Base-by-base conservation (phyloP, 2,888 invertebrate genomes). In the Lysandra coridon region DNA sequence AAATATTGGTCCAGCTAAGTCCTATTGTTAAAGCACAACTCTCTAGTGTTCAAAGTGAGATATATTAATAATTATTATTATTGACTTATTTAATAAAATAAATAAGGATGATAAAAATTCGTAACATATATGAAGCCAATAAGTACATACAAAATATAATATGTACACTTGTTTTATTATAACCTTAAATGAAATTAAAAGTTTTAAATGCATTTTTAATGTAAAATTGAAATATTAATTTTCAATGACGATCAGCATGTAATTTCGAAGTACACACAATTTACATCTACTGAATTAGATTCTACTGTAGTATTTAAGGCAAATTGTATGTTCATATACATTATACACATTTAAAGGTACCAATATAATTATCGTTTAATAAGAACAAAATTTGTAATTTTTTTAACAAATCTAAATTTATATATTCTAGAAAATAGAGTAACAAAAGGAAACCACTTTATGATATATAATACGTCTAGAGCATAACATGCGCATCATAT, bases 1-100 rank as follows among this genome's bases (percentile, higher is more conserved):
- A 91, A 93, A 92, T 92, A 92, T 94, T 94, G 94, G 94, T 94
- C 94, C 94, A 94, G 94, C 94, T 94, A 94, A 92, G 87, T 91
- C 87, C 93, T 93, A 93, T 79, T 89, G 89, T 91, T 92, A 93
- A 76, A 91, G 91, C 89, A 90, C 91, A 91, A 90, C 88, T 91
- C 7, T 86, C 90, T 92, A 57, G 7, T 12, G 30, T 57, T 76
- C 17, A 53, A 53, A 44, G 76, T 76, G 57, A 33, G 23, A 57
- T 76, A 74, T 23, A 7, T 44, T 37, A 37, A 37, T 23, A 23
- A 23, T 23, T 23, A 23, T 23, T 23, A 23, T 74, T n/a, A 44
- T 57, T 74, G 44, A 44, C 44, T 44, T 76, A 53, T 49, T 37
- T 4, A 2, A 76, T 17, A 33, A 76, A 76, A 76, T 53, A 76